Evolutionary conservation across 1,140 invertebrate genomes (phyloP).

Genomic region (Stegodyphus dumicola): DNA sequence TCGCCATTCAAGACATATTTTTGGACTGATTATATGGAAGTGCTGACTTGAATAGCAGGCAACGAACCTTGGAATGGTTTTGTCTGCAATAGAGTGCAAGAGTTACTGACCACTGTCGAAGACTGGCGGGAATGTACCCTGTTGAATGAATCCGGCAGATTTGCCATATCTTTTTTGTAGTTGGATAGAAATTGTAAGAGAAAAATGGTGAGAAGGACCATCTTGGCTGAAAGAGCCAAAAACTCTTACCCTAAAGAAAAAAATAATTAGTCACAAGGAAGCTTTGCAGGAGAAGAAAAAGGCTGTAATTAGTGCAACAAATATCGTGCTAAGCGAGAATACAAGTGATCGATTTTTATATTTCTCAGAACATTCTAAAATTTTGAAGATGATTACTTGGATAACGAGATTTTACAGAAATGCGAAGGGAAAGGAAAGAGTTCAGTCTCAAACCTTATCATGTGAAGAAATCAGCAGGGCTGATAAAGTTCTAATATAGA

Average conservation of each 20-base stretch:
- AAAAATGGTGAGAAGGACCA: conserved; percentile 25
- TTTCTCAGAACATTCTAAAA: not conserved
- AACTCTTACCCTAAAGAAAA: not conserved
- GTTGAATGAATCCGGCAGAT: conserved; percentile 1
- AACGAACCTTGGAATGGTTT: no score
- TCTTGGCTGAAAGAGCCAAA: not conserved
- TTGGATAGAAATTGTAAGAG: not conserved
- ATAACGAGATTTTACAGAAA: not conserved
- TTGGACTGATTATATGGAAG: no score
- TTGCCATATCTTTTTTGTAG: conserved; percentile 11
- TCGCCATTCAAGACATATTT: no score
- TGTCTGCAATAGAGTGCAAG: no score
- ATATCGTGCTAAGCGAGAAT: not conserved
- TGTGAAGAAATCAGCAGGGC: not conserved
- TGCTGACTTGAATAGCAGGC: no score
- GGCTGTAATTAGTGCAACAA: not conserved
- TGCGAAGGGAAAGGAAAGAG: not conserved
- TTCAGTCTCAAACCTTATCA: not conserved
- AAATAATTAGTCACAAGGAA: not conserved
- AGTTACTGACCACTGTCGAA: not conserved
- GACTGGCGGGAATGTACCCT: not conserved
- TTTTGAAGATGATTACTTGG: not conserved
- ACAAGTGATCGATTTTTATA: conserved; percentile 12
- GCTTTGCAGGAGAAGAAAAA: not conserved
- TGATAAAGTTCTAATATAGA: not conserved